These are phyloP conservation scores for Heliconius ismenius DNA, from an alignment of 2,888 invertebrate genomes.

Conservation along the genomic window DNA sequence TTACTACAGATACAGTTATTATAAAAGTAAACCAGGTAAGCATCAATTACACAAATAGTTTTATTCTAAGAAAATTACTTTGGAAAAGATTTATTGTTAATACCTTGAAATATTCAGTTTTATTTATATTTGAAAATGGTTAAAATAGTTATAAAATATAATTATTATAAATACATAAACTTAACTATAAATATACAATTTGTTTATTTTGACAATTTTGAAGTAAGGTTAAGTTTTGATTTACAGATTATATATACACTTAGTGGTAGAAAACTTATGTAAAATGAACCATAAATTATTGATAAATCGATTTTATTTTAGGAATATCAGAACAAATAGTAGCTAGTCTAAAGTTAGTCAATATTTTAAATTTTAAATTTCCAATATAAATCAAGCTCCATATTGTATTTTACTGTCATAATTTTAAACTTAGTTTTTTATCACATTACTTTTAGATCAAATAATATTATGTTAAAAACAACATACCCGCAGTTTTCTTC, in stretches of 20 bases:
- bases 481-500: not conserved
- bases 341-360: not conserved
- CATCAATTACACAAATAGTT: not conserved
- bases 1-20: not conserved
- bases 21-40: not conserved
- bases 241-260: not conserved
- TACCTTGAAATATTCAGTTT: too few relatives aligned
- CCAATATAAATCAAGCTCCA: too few relatives aligned
- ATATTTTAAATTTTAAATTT: too few relatives aligned
- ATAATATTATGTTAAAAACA: not conserved
- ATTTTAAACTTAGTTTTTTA: not conserved
- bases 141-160: too few relatives aligned
- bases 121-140: too few relatives aligned
- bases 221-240: not conserved
- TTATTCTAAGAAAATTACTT: not conserved
- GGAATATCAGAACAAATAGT: not conserved
- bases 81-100: not conserved
- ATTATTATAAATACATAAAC: too few relatives aligned
- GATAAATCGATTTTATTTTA: not conserved
- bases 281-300: too few relatives aligned
- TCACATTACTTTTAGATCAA: not conserved
- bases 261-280: not conserved
- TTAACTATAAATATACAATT: not conserved
- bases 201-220: not conserved
- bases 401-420: too few relatives aligned